These are phyloP conservation scores for Notocelia uddmanniana DNA, from an alignment of 2,888 invertebrate species.

Conservation along the genomic window DNA sequence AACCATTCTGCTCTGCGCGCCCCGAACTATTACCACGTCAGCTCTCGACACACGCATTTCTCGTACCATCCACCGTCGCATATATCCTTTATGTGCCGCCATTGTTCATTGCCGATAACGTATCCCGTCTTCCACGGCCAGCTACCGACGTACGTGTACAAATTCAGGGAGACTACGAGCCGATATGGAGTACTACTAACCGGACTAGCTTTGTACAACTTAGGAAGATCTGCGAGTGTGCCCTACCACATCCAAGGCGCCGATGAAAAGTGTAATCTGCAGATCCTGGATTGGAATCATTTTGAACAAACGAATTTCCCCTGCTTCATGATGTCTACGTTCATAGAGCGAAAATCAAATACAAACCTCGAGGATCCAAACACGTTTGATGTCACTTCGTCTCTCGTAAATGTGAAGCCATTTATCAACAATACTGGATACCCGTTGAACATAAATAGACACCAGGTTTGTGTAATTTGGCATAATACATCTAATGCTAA, in stretches of 20 bases:
- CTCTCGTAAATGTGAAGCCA: slow-evolving; percentile 66
- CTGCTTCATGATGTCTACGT: slow-evolving; percentile 78
- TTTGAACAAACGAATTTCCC: slow-evolving; percentile 74
- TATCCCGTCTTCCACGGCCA: slow-evolving; percentile 76
- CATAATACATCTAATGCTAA: slow-evolving; percentile 67
- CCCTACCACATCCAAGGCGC: slow-evolving; percentile 62
- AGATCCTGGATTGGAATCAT: slow-evolving; percentile 66
- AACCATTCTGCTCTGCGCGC: slow-evolving; percentile 49
- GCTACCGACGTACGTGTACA: slow-evolving; percentile 75
- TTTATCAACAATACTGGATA: slow-evolving; percentile 60
- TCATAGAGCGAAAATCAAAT: slow-evolving; percentile 61
- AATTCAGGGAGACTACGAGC: slow-evolving; percentile 69
- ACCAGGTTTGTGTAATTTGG: slow-evolving; percentile 76
- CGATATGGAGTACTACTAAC: slow-evolving; percentile 71
- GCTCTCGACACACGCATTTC: slow-evolving; percentile 69
- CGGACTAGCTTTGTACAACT: slow-evolving; percentile 76
- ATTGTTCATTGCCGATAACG: slow-evolving; percentile 63
- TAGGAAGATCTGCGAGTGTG: slow-evolving; percentile 67
- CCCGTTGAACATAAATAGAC: slow-evolving; percentile 62
- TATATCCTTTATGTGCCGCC: slow-evolving; percentile 70
- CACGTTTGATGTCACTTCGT: slow-evolving; percentile 68
- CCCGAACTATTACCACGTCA: slow-evolving; percentile 60
- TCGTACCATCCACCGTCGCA: slow-evolving; percentile 75
- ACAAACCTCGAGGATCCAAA: slow-evolving; percentile 55
- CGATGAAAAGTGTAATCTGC: slow-evolving; percentile 73